These are phyloP conservation scores for Acrocephalus kingi DNA, from an alignment of 2,113 vertebrate species.

Conservation along the genomic window DNA sequence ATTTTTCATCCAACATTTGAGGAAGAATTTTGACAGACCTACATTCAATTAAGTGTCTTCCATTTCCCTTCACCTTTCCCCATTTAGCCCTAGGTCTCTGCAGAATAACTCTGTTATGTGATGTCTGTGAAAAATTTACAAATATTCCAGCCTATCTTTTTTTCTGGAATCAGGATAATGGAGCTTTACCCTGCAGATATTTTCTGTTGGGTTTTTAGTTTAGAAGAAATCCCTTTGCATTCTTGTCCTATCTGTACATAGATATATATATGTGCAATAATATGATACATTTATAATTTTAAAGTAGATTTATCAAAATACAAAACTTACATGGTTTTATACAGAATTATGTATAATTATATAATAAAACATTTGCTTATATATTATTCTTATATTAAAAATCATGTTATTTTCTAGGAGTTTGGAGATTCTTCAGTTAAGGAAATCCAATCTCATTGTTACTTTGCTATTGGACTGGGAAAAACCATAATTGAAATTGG, in stretches of 20 bases:
- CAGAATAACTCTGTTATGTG: not conserved
- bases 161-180: not conserved
- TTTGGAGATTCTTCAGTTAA: not conserved
- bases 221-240: not conserved
- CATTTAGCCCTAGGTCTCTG: not conserved
- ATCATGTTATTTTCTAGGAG: not conserved
- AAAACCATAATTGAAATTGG: not conserved
- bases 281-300: not conserved
- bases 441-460: too few relatives aligned
- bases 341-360: not conserved
- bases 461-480: not conserved
- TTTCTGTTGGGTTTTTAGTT: not conserved
- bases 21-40: not conserved
- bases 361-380: not conserved
- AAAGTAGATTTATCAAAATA: not conserved
- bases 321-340: not conserved
- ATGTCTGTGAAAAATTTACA: not conserved
- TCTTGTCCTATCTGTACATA: not conserved
- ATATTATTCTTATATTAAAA: not conserved
- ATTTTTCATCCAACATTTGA: constrained; percentile 3
- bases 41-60: constrained; percentile 12
- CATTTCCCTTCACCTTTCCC: not conserved
- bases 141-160: not conserved
- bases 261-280: not conserved
- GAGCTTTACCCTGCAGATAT: not conserved